Evolutionary conservation across 2,888 invertebrate genomes (phyloP).

Genomic region (Drosophila peninsularis): DNA sequence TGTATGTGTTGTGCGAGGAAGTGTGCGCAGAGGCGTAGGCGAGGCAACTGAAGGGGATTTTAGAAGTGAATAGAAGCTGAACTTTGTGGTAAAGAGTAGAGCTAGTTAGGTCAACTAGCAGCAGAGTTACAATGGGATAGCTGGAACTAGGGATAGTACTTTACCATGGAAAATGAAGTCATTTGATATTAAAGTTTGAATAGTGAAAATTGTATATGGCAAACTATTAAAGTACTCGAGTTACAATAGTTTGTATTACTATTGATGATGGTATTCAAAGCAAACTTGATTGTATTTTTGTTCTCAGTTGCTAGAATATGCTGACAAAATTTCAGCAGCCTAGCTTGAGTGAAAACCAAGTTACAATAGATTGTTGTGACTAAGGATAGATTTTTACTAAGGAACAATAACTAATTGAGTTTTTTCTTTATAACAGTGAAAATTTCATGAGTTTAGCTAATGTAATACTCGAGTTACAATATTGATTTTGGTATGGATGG

Average conservation of each 20-base stretch:
- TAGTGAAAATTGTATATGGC: neutral
- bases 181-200: neutral
- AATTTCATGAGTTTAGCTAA: neutral
- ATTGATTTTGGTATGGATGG: neutral
- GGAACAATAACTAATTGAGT: neutral
- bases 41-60: neutral
- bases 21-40: constrained; percentile 51
- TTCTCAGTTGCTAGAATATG: neutral
- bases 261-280: neutral
- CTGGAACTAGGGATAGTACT: neutral
- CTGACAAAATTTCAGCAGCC: neutral
- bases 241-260: neutral
- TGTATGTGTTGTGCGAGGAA: constrained; percentile 65
- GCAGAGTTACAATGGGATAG: constrained; percentile 22
- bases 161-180: neutral
- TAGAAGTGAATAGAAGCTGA: neutral
- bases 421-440: neutral
- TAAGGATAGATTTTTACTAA: neutral
- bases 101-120: constrained; percentile 6
- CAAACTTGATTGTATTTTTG: neutral
- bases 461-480: neutral
- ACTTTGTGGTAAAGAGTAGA: neutral
- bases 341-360: constrained; percentile 1
- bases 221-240: neutral
- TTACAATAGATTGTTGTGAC: neutral